These are phyloP conservation scores for Wiebesia pumilae DNA, from an alignment of 1,140 invertebrate species.

Conservation along the genomic window DNA sequence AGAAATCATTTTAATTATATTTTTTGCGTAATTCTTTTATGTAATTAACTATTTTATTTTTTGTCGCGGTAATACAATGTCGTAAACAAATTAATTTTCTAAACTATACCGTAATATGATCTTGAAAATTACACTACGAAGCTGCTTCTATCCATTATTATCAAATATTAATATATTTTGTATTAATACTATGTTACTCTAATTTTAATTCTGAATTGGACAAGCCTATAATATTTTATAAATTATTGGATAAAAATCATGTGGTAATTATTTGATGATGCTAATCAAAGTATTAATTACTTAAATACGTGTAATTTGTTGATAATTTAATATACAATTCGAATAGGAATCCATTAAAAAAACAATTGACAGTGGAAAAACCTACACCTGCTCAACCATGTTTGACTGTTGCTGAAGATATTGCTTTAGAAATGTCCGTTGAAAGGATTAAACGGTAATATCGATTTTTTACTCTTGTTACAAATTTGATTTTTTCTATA, in stretches of 20 bases:
- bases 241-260: conserved; percentile 25
- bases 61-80: not conserved
- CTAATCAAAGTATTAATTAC: not conserved
- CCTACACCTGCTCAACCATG: conserved; percentile 67
- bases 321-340: not conserved
- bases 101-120: not conserved
- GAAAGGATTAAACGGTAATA: conserved; percentile 69
- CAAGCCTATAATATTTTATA: conserved; percentile 20
- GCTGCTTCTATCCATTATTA: not conserved
- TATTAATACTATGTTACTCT: not conserved
- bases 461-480: conserved; percentile 20
- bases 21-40: not conserved
- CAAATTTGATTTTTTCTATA: conserved; percentile 20
- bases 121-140: not conserved
- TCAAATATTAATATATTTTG: not conserved
- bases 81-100: not conserved
- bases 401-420: conserved; percentile 64
- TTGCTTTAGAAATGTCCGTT: conserved; percentile 67
- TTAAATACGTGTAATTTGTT: not conserved
- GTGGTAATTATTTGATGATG: conserved; percentile 42
- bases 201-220: not conserved
- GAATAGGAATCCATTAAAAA: conserved; percentile 66
- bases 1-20: not conserved
- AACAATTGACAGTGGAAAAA: conserved; percentile 62
- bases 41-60: not conserved